Base-by-base conservation (phyloP, 2,113 vertebrate species). In the Coryphaenoides rupestris region DNA sequence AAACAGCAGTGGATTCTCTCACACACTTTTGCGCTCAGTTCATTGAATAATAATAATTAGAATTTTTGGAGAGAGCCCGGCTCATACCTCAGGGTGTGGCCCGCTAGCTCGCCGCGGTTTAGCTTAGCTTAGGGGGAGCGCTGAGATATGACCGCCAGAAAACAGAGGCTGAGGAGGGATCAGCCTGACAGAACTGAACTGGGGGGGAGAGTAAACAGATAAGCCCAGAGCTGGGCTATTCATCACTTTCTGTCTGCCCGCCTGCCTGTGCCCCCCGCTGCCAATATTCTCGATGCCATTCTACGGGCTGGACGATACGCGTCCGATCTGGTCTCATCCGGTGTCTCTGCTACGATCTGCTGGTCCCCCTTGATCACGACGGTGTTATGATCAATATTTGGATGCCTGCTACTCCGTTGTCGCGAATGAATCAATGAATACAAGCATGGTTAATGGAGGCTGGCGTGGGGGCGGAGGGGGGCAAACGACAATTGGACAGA, bases 131-230 rank as follows among this genome's bases (percentile, higher is more conserved):
- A 75, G 68, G 72, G 70, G 71, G 62, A 56, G 76, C 69, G 63
- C 45, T 71, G 75, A 82, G 78, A 77, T 74, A 80, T 49, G 68
- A 64, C 68, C 69, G 62, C 73, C 68, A 77, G 63, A 77, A 84
- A 78, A 81, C 68, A 72, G 60, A 66, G 69, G 66, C 70, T 74
- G 78, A 70, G 65, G 60, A 74, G 73, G 76, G 75, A 82, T 87
- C 69, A 79, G 72, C 66, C 68, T 76, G 75, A 75, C 68, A 80
- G 57, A 83, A 71, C 73, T n/a, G n/a, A n/a, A n/a, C n/a, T n/a
- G n/a, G n/a, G 70, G 64, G 74, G 74, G 74, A 83, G 69, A 69
- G 73, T 76, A 74, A 78, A 84, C 62, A 79, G 80, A 86, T 83
- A 79, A 50, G 54, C 60, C 57, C 55, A 72, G 66, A 68, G 69